phyloP scores from a whole-genome alignment of 2,113 vertebrate species.

The Phalacrocorax brasilianus region DNA sequence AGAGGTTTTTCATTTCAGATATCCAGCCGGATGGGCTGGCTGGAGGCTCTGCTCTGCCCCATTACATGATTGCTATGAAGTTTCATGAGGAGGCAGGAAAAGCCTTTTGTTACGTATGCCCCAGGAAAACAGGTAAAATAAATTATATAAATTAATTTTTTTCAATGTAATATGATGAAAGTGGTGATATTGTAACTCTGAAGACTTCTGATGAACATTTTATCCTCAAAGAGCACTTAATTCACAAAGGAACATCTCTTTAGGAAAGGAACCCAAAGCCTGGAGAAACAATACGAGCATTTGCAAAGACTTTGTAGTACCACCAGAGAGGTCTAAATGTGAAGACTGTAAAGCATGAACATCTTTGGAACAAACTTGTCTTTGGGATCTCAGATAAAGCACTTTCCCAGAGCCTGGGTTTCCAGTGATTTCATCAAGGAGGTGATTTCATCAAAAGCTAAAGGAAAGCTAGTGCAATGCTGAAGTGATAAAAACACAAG shows the following conservation, averaged over 20 bases:
- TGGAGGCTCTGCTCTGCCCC: background rate
- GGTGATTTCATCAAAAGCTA: constrained; percentile 49
- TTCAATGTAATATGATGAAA: constrained; percentile 14
- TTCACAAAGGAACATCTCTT: constrained; percentile 6
- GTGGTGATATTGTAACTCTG: background rate
- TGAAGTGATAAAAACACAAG: constrained; percentile 54
- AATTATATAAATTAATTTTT: background rate
- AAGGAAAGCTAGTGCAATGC: constrained; percentile 13
- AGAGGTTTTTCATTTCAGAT: background rate
- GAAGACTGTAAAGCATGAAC: constrained; percentile 12
- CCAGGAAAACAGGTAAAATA: background rate
- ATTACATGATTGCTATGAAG: background rate
- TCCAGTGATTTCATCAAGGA: constrained; percentile 37
- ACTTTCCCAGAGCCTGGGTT: constrained; percentile 6
- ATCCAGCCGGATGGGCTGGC: background rate
- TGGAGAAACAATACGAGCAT: constrained; percentile 5
- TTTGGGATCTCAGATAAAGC: constrained; percentile 45
- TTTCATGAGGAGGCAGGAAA: background rate
- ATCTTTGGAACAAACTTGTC: constrained; percentile 48
- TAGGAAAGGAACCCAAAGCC: background rate
- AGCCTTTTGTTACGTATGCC: background rate
- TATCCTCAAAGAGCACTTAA: constrained; percentile 44
- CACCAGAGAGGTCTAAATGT: constrained; percentile 3
- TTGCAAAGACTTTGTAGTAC: constrained; percentile 4
- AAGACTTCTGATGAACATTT: constrained; percentile 40